Conservation (phyloP, 2,113 vertebrate genomes). For the Sylvia atricapilla region DNA sequence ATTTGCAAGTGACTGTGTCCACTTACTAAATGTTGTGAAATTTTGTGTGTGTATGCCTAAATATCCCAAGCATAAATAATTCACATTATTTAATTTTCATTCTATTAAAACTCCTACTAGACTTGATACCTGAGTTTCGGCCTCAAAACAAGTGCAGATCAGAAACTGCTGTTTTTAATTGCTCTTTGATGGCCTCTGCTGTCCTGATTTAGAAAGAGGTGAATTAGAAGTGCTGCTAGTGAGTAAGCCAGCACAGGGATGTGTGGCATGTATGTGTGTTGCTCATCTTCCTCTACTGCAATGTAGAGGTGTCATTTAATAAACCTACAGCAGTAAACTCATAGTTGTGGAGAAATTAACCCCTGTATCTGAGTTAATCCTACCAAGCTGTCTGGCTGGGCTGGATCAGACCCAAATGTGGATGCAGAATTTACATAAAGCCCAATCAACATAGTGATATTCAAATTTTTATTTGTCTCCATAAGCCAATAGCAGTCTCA, state of each 20-base stretch:
- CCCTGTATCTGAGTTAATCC: neutral
- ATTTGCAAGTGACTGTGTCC: neutral
- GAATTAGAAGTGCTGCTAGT: neutral
- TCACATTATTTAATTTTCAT: neutral
- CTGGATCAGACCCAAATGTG: neutral
- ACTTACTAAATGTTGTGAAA: neutral
- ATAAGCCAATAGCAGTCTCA: neutral
- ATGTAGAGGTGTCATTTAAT: neutral
- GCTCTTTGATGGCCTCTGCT: conserved; percentile 9
- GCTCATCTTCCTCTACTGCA: neutral
- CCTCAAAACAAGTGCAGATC: neutral
- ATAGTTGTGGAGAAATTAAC: neutral
- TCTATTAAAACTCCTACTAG: neutral
- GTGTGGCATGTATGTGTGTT: too few species aligned
- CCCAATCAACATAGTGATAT: neutral
- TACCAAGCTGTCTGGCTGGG: neutral
- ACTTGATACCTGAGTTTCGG: neutral
- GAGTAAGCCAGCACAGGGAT: neutral
- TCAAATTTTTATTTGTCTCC: neutral
- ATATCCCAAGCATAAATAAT: neutral
- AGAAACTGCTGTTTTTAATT: neutral
- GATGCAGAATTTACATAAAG: neutral
- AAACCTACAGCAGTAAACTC: neutral
- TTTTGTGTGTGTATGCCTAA: neutral
- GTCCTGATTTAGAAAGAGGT: neutral